Base-by-base conservation (phyloP, 2,113 vertebrate species). In the Ceratotherium simum region DNA sequence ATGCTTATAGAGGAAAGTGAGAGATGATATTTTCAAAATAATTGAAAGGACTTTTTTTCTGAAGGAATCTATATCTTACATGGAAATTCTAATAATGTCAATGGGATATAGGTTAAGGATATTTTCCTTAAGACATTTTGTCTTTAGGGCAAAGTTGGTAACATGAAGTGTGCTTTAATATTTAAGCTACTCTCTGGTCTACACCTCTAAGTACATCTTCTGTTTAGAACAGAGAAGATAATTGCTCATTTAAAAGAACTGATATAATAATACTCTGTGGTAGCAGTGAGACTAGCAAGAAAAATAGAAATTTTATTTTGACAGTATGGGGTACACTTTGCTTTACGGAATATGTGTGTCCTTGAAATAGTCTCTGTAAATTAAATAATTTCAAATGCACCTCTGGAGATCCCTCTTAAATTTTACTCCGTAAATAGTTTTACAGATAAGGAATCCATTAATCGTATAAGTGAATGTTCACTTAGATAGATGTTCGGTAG, bases 401-500 rank as follows among this genome's bases (percentile, higher is more conserved):
- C 20, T 80, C 64, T 75, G 48, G 42, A 91, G 33, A 73, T 62
- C 27, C 2, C 56, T 54, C 33, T 70, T 79, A 42, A 76, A 62
- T 79, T 96, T 73, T 94, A 58, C 18, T 79, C 39, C 92, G 21
- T 75, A 75, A 78, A 69, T 83, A 82, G 83, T 82, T 87, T 91
- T 56, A 23, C 9, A 72, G 46, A 75, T 56, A 60, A 95, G 23
- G 27, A 91, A 48, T 72, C 51, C 18, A 72, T 58, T 91, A 54
- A 82, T 73, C 82, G 23, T 56, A 56, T 36, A 56, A 86, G 56
- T 33, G 1, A 81, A 39, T 48, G 65, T 79, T 91, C 64, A 67
- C 39, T 54, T 91, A 33, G 46, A 31, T 56, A 88, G 36, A 82
- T 51, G 36, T 39, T 62, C 48, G 31, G 31, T 75, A 81, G 33